These are phyloP conservation scores for Sylvilagus floridanus DNA, from an alignment of 2,797 vertebrate species.

Conservation along the genomic window DNA sequence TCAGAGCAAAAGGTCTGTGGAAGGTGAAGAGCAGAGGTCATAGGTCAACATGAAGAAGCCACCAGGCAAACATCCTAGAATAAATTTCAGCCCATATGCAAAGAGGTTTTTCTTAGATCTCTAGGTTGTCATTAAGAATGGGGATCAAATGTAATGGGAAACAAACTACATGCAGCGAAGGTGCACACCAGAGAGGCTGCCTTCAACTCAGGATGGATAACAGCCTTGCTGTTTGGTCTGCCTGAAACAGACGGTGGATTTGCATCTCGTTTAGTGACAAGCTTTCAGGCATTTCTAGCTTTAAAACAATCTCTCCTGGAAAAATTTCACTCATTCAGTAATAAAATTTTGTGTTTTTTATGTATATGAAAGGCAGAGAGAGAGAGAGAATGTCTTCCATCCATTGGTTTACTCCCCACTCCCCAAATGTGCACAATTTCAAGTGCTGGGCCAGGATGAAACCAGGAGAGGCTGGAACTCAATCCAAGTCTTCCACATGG, in stretches of 20 bases:
- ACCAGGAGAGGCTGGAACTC: too few species aligned
- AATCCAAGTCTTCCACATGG: too few species aligned
- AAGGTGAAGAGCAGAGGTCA: neutral
- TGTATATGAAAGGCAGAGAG: too few species aligned
- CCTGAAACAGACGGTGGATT: neutral
- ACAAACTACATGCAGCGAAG: neutral
- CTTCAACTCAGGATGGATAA: neutral
- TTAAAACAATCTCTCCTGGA: neutral
- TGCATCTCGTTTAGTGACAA: neutral
- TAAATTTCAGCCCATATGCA: neutral
- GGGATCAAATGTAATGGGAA: neutral
- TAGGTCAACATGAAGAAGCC: neutral
- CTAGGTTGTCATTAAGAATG: neutral
- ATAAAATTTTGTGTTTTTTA: too few species aligned
- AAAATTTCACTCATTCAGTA: slow-evolving; percentile 8
- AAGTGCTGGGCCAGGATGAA: too few species aligned
- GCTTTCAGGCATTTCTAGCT: slow-evolving; percentile 18
- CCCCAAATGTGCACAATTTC: too few species aligned
- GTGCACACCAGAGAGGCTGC: neutral
- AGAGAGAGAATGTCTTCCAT: too few species aligned
- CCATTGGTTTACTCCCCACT: too few species aligned
- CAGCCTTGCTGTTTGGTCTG: neutral
- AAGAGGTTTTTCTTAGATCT: neutral
- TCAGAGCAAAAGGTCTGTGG: neutral
- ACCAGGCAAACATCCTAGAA: neutral